These are phyloP conservation scores for Halcyon badia DNA, from an alignment of 2,797 vertebrate species.

Conservation along the genomic window DNA sequence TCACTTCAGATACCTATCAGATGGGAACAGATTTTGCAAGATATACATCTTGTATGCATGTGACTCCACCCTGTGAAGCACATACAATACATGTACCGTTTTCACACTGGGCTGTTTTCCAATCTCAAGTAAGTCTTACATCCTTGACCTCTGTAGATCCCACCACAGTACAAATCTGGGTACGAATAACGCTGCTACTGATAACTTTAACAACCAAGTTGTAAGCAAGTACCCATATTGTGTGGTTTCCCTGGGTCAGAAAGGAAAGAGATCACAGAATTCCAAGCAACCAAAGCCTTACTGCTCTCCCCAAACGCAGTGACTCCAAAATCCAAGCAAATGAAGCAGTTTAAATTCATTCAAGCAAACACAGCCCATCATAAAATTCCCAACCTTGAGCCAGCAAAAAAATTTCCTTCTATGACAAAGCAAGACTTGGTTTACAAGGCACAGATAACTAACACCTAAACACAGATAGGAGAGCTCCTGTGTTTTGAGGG, in stretches of 20 bases:
- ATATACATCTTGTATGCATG: accelerated
- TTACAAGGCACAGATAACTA: neutral
- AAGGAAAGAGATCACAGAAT: neutral
- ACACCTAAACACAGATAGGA: neutral
- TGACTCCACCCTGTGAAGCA: neutral
- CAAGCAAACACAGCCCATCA: neutral
- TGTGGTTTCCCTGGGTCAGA: neutral
- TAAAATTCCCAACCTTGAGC: neutral
- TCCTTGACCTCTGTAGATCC: neutral
- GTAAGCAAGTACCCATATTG: neutral
- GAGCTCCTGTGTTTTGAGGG: neutral
- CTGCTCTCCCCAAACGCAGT: neutral
- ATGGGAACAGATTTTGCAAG: neutral
- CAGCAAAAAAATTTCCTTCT: neutral
- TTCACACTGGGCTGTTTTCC: neutral
- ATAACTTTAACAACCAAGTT: neutral
- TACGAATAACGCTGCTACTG: neutral
- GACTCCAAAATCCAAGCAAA: neutral
- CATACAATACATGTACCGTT: accelerated
- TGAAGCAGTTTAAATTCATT: neutral
- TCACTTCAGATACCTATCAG: neutral
- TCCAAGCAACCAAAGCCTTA: neutral
- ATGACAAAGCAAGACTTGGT: neutral
- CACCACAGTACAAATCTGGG: neutral
- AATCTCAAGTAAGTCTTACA: neutral